A percentile compares a stretch with the other conserved stretches of the same genome.
Evolutionary conservation across 2,888 invertebrate genomes (phyloP).

Genomic region (Hirtodrosophila histrioides): DNA sequence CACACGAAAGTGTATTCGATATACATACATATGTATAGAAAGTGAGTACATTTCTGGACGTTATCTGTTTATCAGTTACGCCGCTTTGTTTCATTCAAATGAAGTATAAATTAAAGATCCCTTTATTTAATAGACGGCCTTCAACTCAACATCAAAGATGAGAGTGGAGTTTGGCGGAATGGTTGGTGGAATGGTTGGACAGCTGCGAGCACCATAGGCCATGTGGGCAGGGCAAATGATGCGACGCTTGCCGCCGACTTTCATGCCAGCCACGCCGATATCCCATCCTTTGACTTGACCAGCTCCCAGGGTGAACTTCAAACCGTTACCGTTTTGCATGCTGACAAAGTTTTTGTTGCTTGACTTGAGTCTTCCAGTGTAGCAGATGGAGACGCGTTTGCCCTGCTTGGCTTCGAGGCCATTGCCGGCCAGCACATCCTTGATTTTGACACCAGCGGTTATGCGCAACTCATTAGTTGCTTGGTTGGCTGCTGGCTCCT

Average conservation of each 20-base stretch:
- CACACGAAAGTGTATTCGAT: constrained; percentile 25
- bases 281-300: constrained; percentile 97
- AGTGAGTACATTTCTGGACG: neutral
- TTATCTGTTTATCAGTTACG: neutral
- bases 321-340: constrained; percentile 90
- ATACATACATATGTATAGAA: no score
- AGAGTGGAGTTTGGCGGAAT: constrained; percentile 95
- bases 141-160: constrained; percentile 95
- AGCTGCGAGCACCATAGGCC: constrained; percentile 92
- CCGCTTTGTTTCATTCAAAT: constrained; percentile 37
- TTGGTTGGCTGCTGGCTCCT: constrained; percentile 81
- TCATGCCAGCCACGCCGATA: constrained; percentile 95
- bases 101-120: constrained; percentile 16
- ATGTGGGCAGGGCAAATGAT: constrained; percentile 93
- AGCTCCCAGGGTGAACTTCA: constrained; percentile 92
- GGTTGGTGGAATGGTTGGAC: constrained; percentile 91
- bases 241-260: constrained; percentile 95
- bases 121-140: constrained; percentile 86
- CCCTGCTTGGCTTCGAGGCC: constrained; percentile 92
- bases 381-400: constrained; percentile 91
- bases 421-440: constrained; percentile 92
- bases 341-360: constrained; percentile 95
- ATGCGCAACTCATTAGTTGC: constrained; percentile 84
- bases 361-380: constrained; percentile 91
- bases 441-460: constrained; percentile 91